phyloP scores from a whole-genome alignment of 2,888 invertebrate genomes.

The Drosophila mulleri region DNA sequence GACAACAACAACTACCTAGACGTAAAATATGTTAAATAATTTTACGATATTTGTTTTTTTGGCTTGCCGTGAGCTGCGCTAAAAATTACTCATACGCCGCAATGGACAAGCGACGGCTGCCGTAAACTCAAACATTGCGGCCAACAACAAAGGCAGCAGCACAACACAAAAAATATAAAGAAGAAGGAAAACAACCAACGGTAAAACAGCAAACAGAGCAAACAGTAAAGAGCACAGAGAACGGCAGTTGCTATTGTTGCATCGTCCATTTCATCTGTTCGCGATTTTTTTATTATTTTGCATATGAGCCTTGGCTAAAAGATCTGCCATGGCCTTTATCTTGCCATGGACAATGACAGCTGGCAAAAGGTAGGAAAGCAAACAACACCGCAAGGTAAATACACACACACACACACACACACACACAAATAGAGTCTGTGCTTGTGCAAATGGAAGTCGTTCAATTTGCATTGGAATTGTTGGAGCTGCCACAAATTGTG shows the following conservation, averaged over 20 bases:
- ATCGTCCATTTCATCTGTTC: slow-evolving; percentile 6
- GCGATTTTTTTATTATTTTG: background rate
- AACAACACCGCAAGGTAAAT: background rate
- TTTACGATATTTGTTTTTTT: slow-evolving; percentile 39
- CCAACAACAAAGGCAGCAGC: slow-evolving; percentile 42
- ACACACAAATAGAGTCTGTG: background rate
- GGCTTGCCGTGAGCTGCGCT: slow-evolving; percentile 21
- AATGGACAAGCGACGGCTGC: slow-evolving; percentile 15
- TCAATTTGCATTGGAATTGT: slow-evolving; percentile 24
- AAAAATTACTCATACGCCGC: slow-evolving; percentile 71
- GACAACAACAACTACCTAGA: slow-evolving; percentile 15
- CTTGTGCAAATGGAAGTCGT: slow-evolving; percentile 17
- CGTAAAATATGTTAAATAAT: slow-evolving; percentile 57
- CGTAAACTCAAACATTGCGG: slow-evolving; percentile 40
- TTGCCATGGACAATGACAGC: slow-evolving; percentile 27
- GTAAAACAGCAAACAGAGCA: slow-evolving; percentile 18
- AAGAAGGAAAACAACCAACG: background rate
- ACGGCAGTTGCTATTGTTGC: slow-evolving; percentile 33
- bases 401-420: background rate
- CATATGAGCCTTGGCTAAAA: slow-evolving; percentile 7
- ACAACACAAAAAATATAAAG: background rate
- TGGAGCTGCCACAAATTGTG: slow-evolving; percentile 19
- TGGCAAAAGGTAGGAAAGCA: slow-evolving; percentile 2
- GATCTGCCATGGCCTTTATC: slow-evolving; percentile 25
- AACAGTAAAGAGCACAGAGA: no score